Percentiles rank a stretch among this genome's conserved stretches.
Evolutionary conservation across 2,888 invertebrate species (phyloP).

Genomic region (Athripsodes cinereus): DNA sequence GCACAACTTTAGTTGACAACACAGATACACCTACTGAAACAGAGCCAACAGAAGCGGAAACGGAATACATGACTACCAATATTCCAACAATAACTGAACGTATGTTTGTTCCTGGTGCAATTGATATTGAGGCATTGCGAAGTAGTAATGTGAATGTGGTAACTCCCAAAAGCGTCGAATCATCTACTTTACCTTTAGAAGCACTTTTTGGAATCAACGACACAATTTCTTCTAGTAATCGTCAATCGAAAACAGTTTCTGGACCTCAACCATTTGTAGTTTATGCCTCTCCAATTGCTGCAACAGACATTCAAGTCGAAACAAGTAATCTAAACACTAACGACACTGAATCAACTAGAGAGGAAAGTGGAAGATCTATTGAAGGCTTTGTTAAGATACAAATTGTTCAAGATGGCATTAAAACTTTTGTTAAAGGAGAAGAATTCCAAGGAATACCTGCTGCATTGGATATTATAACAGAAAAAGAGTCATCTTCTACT

Average conservation of each 20-base stretch:
- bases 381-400: constrained; percentile 38
- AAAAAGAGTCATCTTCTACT: constrained; percentile 29
- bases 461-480: constrained; percentile 17
- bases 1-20: constrained; percentile 15
- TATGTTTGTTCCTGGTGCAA: constrained; percentile 49
- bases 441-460: constrained; percentile 38
- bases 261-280: constrained; percentile 43
- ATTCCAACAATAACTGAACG: constrained; percentile 34
- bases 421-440: constrained; percentile 40
- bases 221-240: constrained; percentile 36
- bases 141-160: constrained; percentile 40
- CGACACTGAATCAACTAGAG: constrained; percentile 9
- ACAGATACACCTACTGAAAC: constrained; percentile 18
- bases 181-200: constrained; percentile 63
- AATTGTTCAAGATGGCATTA: constrained; percentile 33
- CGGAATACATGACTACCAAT: constrained; percentile 25
- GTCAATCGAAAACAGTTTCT: constrained; percentile 31
- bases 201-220: constrained; percentile 57
- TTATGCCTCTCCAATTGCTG: constrained; percentile 40
- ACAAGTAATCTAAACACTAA: constrained; percentile 17
- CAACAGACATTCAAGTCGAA: not conserved
- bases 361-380: constrained; percentile 35
- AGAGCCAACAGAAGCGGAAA: constrained; percentile 18
- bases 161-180: constrained; percentile 46
- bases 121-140: constrained; percentile 39